These are phyloP conservation scores for Pantherophis vulpinus DNA, from an alignment of 2,797 vertebrate species.

Conservation along the genomic window DNA sequence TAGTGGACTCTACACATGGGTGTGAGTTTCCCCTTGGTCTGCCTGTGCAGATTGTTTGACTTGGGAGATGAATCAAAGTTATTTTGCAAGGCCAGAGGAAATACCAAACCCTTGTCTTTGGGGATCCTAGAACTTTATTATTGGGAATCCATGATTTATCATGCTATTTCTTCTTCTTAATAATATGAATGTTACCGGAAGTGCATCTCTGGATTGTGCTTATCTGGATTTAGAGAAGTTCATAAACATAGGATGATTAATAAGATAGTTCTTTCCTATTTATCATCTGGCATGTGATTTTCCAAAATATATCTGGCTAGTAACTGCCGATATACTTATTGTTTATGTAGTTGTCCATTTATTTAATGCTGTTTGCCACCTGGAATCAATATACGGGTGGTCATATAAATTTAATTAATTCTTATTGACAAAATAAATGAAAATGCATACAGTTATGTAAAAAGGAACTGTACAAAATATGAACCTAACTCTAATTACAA, in stretches of 20 bases:
- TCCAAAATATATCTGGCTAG: neutral
- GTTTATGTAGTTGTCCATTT: neutral
- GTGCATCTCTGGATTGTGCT: neutral
- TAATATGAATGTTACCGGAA: neutral
- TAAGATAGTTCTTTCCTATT: neutral
- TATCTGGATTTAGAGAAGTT: neutral
- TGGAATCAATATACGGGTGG: neutral
- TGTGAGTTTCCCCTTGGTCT: neutral
- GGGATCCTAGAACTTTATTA: neutral
- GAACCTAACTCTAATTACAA: neutral
- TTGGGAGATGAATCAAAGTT: neutral
- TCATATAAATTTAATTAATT: neutral
- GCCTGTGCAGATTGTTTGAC: neutral
- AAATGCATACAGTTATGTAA: neutral
- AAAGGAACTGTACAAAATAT: neutral
- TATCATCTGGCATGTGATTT: too few relatives aligned
- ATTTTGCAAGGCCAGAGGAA: neutral
- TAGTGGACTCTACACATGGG: conserved; percentile 15
- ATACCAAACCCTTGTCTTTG: neutral
- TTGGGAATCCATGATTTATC: neutral
- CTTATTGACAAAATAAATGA: neutral
- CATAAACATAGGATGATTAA: neutral
- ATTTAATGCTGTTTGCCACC: neutral
- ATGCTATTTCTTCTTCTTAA: neutral
- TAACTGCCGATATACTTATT: neutral